A percentile compares a stretch with the other conserved stretches of the same genome.
phyloP scores from a whole-genome alignment of 2,888 invertebrate species.

The Cancer borealis region DNA sequence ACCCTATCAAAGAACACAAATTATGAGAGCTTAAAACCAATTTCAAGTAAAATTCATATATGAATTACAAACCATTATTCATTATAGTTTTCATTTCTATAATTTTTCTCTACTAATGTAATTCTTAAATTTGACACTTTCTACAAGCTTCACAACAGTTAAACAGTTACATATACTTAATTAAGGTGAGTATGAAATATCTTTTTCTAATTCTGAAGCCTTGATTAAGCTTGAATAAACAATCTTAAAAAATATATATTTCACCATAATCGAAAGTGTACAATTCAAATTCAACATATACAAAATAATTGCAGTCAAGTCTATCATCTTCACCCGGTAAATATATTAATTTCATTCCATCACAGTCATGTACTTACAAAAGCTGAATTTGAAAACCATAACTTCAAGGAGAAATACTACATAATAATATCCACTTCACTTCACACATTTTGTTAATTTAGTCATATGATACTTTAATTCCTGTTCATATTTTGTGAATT shows the following conservation, averaged over 20 bases:
- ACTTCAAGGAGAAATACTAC: neutral
- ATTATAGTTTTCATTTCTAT: neutral
- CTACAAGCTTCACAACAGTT: neutral
- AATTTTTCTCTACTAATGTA: neutral
- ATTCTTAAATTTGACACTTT: neutral
- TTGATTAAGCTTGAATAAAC: neutral
- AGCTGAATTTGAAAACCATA: neutral
- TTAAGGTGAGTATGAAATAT: neutral
- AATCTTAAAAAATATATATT: neutral
- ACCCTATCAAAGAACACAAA: conserved; percentile 82
- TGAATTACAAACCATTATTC: neutral
- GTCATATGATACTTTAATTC: neutral
- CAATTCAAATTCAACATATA: neutral
- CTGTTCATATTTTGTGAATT: neutral
- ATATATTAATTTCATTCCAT: neutral
- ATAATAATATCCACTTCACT: neutral
- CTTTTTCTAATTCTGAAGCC: neutral
- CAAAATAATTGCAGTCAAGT: neutral
- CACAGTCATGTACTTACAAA: neutral
- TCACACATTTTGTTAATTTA: neutral
- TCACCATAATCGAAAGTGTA: neutral
- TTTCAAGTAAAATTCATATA: neutral
- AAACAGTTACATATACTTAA: neutral
- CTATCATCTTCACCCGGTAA: neutral
- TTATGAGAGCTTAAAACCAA: neutral